phyloP scores from a whole-genome alignment of 1,140 invertebrate genomes.

The Lycorma delicatula region DNA sequence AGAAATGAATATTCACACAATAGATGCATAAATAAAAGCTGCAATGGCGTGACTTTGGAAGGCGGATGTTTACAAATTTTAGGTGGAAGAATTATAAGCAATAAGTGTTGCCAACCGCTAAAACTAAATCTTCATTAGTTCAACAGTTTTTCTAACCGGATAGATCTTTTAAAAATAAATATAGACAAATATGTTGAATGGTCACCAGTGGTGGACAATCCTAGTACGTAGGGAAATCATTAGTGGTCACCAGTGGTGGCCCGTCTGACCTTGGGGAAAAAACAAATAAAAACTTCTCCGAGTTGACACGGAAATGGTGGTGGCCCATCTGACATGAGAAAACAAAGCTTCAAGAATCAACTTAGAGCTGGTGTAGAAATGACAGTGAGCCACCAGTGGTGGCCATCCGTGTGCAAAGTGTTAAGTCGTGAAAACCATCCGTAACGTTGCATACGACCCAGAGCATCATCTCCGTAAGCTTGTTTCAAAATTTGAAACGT shows the following conservation, averaged over 20 bases:
- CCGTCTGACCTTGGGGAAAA: background rate
- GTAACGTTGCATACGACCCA: too few species aligned
- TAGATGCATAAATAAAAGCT: background rate
- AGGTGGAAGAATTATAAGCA: background rate
- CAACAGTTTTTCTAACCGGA: background rate
- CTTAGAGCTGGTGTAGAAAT: too few species aligned
- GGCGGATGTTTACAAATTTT: background rate
- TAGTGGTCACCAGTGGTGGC: background rate
- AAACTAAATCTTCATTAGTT: background rate
- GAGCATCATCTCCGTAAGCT: too few species aligned
- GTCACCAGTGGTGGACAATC: background rate
- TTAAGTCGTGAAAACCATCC: too few species aligned
- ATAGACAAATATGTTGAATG: background rate
- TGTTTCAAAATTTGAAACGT: too few species aligned
- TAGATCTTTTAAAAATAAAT: background rate
- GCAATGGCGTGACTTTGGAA: background rate
- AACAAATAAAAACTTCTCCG: background rate
- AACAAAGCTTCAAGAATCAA: too few species aligned
- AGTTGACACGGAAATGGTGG: background rate
- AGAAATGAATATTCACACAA: background rate
- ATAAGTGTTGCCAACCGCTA: background rate
- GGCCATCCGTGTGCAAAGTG: too few species aligned
- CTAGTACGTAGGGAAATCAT: background rate
- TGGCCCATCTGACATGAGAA: too few species aligned
- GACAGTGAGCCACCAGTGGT: too few species aligned